These are phyloP conservation scores for Xenentodon cancila DNA, from an alignment of 2,797 vertebrate genomes.

Conservation along the genomic window DNA sequence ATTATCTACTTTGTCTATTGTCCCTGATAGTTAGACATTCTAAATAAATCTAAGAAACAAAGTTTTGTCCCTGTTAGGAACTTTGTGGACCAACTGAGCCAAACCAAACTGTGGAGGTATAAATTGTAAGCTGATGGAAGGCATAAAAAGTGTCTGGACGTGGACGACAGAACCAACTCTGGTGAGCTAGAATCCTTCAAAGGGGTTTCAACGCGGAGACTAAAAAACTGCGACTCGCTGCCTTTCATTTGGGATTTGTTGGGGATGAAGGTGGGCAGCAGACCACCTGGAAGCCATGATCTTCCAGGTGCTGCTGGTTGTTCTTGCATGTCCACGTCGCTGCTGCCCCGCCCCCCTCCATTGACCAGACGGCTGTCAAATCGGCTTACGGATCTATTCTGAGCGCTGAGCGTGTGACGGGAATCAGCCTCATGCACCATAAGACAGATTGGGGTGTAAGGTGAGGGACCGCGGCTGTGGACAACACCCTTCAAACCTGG, in stretches of 20 bases:
- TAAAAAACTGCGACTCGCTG: too few relatives aligned
- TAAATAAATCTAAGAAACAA: too few relatives aligned
- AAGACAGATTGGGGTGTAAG: slow-evolving; percentile 36
- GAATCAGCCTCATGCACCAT: slow-evolving; percentile 32
- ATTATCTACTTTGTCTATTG: too few relatives aligned
- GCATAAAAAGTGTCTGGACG: too few relatives aligned
- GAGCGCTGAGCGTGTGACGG: slow-evolving; percentile 42
- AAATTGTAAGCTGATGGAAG: too few relatives aligned
- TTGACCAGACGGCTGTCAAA: slow-evolving; percentile 68
- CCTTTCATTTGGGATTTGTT: not conserved
- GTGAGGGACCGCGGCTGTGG: slow-evolving; percentile 15
- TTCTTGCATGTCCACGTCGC: slow-evolving; percentile 28
- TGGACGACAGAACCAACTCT: too few relatives aligned
- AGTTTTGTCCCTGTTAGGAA: too few relatives aligned
- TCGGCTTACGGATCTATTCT: slow-evolving; percentile 79
- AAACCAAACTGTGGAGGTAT: too few relatives aligned
- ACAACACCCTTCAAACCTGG: not conserved
- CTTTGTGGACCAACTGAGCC: too few relatives aligned
- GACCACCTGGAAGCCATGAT: slow-evolving; percentile 17
- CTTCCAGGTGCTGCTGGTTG: slow-evolving; percentile 36
- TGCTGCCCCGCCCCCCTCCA: slow-evolving; percentile 29
- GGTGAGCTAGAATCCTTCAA: too few relatives aligned
- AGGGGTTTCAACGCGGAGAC: too few relatives aligned
- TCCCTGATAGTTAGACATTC: too few relatives aligned
- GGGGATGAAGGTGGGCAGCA: not conserved